Conservation (phyloP, 2,113 vertebrate genomes). For the Oreochromis aureus region DNA sequence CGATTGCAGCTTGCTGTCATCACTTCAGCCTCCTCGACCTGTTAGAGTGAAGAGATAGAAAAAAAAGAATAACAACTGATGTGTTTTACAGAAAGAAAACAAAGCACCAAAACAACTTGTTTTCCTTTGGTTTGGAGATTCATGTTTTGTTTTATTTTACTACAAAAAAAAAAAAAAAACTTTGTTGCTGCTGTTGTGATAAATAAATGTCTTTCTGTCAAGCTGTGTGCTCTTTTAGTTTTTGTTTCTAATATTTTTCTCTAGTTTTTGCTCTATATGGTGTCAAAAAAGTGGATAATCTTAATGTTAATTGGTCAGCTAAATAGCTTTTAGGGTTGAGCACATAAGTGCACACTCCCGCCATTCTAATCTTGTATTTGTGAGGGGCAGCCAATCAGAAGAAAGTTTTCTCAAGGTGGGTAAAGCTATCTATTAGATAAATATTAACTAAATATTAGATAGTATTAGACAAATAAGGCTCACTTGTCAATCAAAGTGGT, state of each 20-base stretch:
- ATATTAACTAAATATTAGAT: too few relatives aligned
- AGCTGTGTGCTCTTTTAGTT: background rate
- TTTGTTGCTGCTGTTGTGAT: background rate
- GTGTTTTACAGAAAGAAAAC: background rate
- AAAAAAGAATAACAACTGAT: too few relatives aligned
- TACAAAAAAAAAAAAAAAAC: rapidly evolving
- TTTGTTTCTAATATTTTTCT: background rate
- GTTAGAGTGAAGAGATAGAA: too few relatives aligned
- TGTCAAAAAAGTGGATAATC: background rate
- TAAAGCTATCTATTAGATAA: too few relatives aligned
- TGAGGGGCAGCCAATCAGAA: too few relatives aligned
- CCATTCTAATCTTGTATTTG: too few relatives aligned
- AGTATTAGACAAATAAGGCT: background rate
- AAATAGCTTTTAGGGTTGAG: too few relatives aligned
- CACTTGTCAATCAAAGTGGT: background rate
- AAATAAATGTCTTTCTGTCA: background rate
- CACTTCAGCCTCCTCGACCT: too few relatives aligned
- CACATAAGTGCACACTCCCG: too few relatives aligned
- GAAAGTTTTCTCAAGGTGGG: too few relatives aligned
- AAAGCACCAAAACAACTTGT: conserved; percentile 19
- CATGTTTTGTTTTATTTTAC: conserved; percentile 20
- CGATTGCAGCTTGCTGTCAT: too few relatives aligned
- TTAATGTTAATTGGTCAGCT: too few relatives aligned
- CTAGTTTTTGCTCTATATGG: background rate
- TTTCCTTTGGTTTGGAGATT: conserved; percentile 33